Evolutionary conservation across 2,797 vertebrate genomes (phyloP).

Genomic region (Lutjanus argentimaculatus): DNA sequence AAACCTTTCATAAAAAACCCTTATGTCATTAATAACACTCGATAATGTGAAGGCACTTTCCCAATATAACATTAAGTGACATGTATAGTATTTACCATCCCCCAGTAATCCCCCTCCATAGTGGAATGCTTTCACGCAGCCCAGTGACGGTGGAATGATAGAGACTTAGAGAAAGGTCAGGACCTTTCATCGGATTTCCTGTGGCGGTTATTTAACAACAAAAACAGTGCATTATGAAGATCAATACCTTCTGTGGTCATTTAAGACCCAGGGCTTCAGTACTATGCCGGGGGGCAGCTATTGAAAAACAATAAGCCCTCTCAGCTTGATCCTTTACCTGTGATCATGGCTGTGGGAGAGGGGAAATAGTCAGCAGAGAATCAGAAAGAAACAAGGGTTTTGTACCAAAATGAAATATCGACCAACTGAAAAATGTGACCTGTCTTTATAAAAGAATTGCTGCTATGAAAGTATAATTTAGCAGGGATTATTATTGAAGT

Average conservation of each 20-base stretch:
- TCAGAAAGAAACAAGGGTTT: slow-evolving; percentile 50
- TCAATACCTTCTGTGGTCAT: slow-evolving; percentile 78
- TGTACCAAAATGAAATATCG: slow-evolving; percentile 60
- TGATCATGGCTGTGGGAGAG: slow-evolving; percentile 63
- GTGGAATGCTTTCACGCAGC: slow-evolving; percentile 46
- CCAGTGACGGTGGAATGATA: slow-evolving; percentile 54
- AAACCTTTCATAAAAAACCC: slow-evolving; percentile 44
- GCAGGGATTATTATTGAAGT: slow-evolving; percentile 1
- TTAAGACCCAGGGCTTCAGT: slow-evolving; percentile 77
- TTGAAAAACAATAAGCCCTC: slow-evolving; percentile 80
- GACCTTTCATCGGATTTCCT: slow-evolving; percentile 78
- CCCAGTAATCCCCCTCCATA: slow-evolving; percentile 15
- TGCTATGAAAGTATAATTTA: slow-evolving; percentile 23
- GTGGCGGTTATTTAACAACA: slow-evolving; percentile 79
- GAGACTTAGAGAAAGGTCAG: slow-evolving; percentile 69
- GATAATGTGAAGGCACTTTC: slow-evolving; percentile 51
- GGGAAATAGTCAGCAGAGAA: slow-evolving; percentile 54
- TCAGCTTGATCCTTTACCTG: slow-evolving; percentile 77
- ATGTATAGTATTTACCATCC: slow-evolving; percentile 42
- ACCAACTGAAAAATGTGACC: slow-evolving; percentile 48
- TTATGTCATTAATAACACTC: slow-evolving; percentile 62
- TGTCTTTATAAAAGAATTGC: slow-evolving; percentile 23
- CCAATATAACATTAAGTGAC: slow-evolving; percentile 43
- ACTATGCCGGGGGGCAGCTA: slow-evolving; percentile 67
- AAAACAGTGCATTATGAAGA: slow-evolving; percentile 83